phyloP scores from a whole-genome alignment of 2,113 vertebrate species.

The Microcebus murinus region DNA sequence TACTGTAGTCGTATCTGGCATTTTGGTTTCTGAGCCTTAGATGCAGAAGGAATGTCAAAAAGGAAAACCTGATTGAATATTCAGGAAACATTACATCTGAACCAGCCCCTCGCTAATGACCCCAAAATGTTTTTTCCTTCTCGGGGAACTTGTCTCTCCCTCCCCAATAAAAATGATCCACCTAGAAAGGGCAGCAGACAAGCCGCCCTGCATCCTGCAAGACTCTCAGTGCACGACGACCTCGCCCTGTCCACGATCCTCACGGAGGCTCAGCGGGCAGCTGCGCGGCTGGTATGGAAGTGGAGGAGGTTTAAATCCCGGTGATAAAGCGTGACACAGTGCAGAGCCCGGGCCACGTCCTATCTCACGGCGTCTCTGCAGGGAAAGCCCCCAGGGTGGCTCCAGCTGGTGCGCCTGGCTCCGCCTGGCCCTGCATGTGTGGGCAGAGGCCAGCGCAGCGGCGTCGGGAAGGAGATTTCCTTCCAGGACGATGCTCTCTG shows the following conservation, averaged over 20 bases:
- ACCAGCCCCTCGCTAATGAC: rapidly evolving
- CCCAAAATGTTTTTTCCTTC: background rate
- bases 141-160: rapidly evolving
- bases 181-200: rapidly evolving
- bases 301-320: background rate
- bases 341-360: rapidly evolving
- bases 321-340: rapidly evolving
- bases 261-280: rapidly evolving
- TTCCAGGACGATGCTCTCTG: rapidly evolving
- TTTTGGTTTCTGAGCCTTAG: background rate
- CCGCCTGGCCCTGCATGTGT: rapidly evolving
- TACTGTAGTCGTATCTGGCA: rapidly evolving
- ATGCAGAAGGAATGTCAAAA: rapidly evolving
- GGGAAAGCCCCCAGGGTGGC: background rate
- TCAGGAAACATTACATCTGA: rapidly evolving
- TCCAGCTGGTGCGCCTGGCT: background rate
- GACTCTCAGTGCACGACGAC: rapidly evolving
- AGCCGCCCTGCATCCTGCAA: rapidly evolving
- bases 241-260: rapidly evolving
- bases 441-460: no score
- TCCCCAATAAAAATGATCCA: rapidly evolving
- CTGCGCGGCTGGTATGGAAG: rapidly evolving
- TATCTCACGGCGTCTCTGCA: rapidly evolving
- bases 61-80: background rate
- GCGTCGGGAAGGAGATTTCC: rapidly evolving